A percentile compares a stretch with the other conserved stretches of the same genome.
phyloP scores from a whole-genome alignment of 2,113 vertebrate species.

The Caranx ignobilis region DNA sequence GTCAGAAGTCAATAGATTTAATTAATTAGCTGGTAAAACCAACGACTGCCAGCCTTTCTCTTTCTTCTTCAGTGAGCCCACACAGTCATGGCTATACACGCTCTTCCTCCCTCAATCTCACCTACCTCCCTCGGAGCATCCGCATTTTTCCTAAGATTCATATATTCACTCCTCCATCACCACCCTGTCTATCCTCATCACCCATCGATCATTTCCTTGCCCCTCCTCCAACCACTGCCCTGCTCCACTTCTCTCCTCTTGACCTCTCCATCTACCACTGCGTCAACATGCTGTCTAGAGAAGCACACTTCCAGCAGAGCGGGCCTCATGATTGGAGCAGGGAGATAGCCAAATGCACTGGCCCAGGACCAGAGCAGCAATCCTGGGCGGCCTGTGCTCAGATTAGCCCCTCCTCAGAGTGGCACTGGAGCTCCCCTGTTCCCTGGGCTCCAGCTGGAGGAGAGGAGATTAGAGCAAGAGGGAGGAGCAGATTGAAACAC shows the following conservation, averaged over 20 bases:
- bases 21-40: not conserved
- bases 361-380: conserved; percentile 68
- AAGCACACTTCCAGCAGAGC: conserved; percentile 46
- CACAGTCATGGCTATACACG: too few relatives aligned
- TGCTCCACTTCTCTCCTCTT: conserved; percentile 28
- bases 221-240: conserved; percentile 9
- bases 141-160: conserved; percentile 10
- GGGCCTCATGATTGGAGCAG: conserved; percentile 45
- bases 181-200: conserved; percentile 6
- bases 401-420: conserved; percentile 74
- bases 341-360: conserved; percentile 70
- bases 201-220: conserved; percentile 24
- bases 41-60: not conserved
- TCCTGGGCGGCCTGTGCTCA: conserved; percentile 68
- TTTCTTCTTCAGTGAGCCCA: not conserved
- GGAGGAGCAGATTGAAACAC: conserved; percentile 73
- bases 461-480: conserved; percentile 75
- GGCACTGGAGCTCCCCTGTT: conserved; percentile 58
- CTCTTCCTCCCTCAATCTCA: not conserved
- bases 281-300: conserved; percentile 23
- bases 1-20: not conserved
- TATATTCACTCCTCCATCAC: conserved; percentile 12
- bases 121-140: not conserved
- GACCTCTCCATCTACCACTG: conserved; percentile 39
- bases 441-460: conserved; percentile 72